Evolutionary conservation across 2,888 invertebrate genomes (phyloP), one percentile per base, ranked within the genome.

Genomic region (Lobophora halterata): DNA sequence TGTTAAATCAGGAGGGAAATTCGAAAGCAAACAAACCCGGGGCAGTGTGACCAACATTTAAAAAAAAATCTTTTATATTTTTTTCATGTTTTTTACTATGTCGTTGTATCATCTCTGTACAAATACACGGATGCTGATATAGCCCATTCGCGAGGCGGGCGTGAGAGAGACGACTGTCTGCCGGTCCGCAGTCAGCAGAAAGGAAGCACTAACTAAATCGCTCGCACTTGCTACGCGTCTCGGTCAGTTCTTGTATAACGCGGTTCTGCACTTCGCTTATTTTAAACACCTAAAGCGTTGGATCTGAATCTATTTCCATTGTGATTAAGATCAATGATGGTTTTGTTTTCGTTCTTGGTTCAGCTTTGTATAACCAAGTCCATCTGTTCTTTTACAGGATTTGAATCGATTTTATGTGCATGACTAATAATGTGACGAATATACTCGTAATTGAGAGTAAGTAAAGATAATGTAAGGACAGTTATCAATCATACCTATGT

Each of bases 101-200:
- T 6, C n/a, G n/a, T 17, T 5, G 5, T 28, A 3, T 13, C 79
- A 68, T 44, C 83, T 83, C 82, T 63, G 52, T 61, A 65, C 3
- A 59, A 46, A 55, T 81, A 53, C 43, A 49, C 43, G 49, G 62
- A 52, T 75, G 82, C 83, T 83, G 85, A 82, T 80, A 71, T 70
- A 70, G 79, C 69, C 74, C 66, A 75, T 77, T 79, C 80, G 75
- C 77, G 65, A 67, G 64, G 69, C 67, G 71, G 65, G 75, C 72
- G 76, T 66, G 76, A 76, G 79, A 68, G 73, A 64, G 75, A 74
- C 76, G 78, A 72, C 80, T 71, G 79, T 77, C 79, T 82, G 73
- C 70, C 72, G 73, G 71, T 74, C 75, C 77, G 66, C 67, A 80
- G 74, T 85, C 86, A 85, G 86, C 86, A 80, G 81, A 82, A 86